Conservation (phyloP, 2,888 invertebrate genomes). For the Trissolcus brochymenae region DNA sequence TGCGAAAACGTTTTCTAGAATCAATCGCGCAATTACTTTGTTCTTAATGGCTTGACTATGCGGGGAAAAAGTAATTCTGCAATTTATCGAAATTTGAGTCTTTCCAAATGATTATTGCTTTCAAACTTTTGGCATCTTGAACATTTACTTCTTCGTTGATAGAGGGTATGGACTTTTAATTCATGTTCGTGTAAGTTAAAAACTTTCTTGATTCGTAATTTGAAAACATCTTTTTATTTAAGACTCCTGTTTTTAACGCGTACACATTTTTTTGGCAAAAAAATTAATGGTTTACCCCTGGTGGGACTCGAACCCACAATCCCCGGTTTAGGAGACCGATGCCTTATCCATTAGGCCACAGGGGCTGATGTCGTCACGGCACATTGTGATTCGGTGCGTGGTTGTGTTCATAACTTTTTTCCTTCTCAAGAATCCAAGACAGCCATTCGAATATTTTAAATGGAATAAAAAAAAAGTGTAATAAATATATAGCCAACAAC, state of each 20-base stretch:
- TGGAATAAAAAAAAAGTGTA: neutral
- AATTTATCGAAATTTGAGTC: conserved; percentile 7
- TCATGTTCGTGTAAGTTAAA: too few relatives aligned
- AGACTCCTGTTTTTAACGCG: too few relatives aligned
- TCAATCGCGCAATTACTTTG: conserved; percentile 33
- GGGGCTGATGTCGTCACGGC: conserved; percentile 78
- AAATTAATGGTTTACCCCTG: conserved; percentile 83
- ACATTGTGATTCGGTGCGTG: neutral
- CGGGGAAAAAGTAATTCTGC: conserved; percentile 26
- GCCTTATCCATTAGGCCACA: conserved; percentile 91
- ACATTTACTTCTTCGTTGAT: too few relatives aligned
- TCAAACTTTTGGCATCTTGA: too few relatives aligned
- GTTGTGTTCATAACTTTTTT: neutral
- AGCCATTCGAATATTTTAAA: neutral
- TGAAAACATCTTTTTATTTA: too few relatives aligned
- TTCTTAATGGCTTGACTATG: conserved; percentile 27
- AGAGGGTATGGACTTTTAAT: too few relatives aligned
- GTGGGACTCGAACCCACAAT: conserved; percentile 92
- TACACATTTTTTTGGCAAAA: neutral
- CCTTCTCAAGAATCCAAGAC: neutral
- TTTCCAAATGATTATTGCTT: neutral
- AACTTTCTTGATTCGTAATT: too few relatives aligned
- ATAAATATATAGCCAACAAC: neutral
- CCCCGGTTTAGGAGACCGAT: conserved; percentile 91
- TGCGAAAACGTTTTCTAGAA: conserved; percentile 23